Percentiles rank a stretch among this genome's conserved stretches.
Conservation (phyloP, 1,140 invertebrate species). For the Zeugodacus cucurbitae region DNA sequence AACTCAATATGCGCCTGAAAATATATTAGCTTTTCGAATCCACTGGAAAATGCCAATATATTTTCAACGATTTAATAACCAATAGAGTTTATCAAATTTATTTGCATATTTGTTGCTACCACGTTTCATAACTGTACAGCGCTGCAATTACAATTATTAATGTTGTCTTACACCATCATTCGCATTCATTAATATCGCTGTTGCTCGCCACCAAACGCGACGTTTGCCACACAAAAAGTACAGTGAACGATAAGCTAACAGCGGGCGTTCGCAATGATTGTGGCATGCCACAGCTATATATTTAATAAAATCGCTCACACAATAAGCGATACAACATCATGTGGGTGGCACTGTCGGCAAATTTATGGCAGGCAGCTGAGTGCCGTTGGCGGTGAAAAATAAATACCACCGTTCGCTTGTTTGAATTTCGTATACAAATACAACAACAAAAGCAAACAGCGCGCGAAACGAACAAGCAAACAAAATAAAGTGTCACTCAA, state of each 20-base stretch:
- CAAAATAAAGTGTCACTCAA: constrained; percentile 10
- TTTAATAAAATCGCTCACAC: background rate
- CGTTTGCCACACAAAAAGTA: background rate
- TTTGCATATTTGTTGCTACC: too few relatives aligned
- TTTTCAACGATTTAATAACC: too few relatives aligned
- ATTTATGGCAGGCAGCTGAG: constrained; percentile 28
- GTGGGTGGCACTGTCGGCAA: background rate
- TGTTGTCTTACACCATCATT: constrained; percentile 11
- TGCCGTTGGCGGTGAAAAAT: constrained; percentile 17
- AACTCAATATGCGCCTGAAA: too few relatives aligned
- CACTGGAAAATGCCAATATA: too few relatives aligned
- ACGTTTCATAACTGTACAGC: background rate
- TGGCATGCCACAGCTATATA: background rate
- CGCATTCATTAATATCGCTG: background rate
- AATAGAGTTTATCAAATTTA: too few relatives aligned
- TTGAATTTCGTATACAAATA: background rate
- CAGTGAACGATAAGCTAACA: background rate
- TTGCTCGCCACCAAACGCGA: background rate
- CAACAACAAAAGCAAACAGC: background rate
- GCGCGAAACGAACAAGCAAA: background rate
- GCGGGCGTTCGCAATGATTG: background rate
- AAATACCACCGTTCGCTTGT: background rate
- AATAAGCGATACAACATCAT: background rate
- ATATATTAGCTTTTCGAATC: too few relatives aligned
- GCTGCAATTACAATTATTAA: constrained; percentile 6